A percentile compares a stretch with the other conserved stretches of the same genome.
Evolutionary conservation across 2,888 invertebrate genomes (phyloP).

Genomic region (Stegana nigrithorax): DNA sequence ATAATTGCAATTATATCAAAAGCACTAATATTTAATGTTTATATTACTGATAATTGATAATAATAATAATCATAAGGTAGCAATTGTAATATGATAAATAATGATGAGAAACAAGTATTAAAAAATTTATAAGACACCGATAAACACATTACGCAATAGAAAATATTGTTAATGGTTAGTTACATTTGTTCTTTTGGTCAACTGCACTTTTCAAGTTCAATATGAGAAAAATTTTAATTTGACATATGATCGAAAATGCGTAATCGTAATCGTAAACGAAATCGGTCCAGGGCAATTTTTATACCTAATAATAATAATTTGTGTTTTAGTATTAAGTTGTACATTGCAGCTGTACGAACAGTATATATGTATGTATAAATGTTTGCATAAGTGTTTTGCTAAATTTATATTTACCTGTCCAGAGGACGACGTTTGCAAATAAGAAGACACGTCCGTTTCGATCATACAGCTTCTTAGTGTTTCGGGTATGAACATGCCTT

Average conservation of each 20-base stretch:
- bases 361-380: constrained; percentile 12
- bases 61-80: too few relatives aligned
- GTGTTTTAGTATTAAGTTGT: not conserved
- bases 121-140: constrained; percentile 23
- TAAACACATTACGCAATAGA: constrained; percentile 36
- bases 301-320: constrained; percentile 44
- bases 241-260: constrained; percentile 14
- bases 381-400: constrained; percentile 2
- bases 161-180: constrained; percentile 33
- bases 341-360: not conserved
- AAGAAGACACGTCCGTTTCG: constrained; percentile 94
- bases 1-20: not conserved
- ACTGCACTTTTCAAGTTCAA: constrained; percentile 11
- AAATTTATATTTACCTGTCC: constrained; percentile 78
- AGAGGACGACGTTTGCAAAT: constrained; percentile 94
- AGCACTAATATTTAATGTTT: too few relatives aligned
- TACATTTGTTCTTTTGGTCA: constrained; percentile 17
- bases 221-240: constrained; percentile 14
- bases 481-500: constrained; percentile 89
- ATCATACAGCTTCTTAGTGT: constrained; percentile 94
- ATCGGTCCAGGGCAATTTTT: constrained; percentile 40
- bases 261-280: constrained; percentile 34
- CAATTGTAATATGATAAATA: not conserved
- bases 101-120: constrained; percentile 15
- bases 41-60: too few relatives aligned